phyloP scores from a whole-genome alignment of 1,140 invertebrate genomes.

The Philopotamus ludificatus region DNA sequence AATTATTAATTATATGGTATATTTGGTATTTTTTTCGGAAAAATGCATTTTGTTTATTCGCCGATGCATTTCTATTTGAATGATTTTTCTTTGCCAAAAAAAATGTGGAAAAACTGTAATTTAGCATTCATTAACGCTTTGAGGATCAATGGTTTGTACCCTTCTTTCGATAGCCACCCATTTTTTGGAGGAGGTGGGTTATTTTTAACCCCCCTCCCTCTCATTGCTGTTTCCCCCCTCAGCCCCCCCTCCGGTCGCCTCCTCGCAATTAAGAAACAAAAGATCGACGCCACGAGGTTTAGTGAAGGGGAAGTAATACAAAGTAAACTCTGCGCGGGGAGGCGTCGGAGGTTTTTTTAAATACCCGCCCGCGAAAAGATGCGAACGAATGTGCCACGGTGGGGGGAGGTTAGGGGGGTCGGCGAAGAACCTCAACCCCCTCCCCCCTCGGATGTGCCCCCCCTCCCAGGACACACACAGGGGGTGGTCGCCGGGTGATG shows the following conservation, averaged over 20 bases:
- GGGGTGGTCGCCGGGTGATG: too few relatives aligned
- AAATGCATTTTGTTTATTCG: too few relatives aligned
- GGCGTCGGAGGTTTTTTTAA: slow-evolving; percentile 40
- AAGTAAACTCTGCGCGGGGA: slow-evolving; percentile 41
- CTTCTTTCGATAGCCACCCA: slow-evolving; percentile 26
- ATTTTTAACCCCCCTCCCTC: slow-evolving; percentile 25
- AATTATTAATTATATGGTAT: background rate
- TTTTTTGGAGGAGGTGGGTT: slow-evolving; percentile 18
- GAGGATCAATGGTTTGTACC: slow-evolving; percentile 24
- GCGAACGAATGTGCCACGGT: slow-evolving; percentile 34
- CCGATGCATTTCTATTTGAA: too few relatives aligned
- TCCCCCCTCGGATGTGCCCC: background rate
- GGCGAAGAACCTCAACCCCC: slow-evolving; percentile 17
- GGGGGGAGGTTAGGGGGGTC: background rate
- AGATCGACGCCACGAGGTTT: slow-evolving; percentile 43
- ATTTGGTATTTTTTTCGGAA: background rate
- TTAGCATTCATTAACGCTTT: slow-evolving; percentile 21
- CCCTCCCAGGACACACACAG: background rate
- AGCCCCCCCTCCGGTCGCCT: slow-evolving; percentile 30
- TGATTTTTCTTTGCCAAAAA: too few relatives aligned
- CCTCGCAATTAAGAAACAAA: slow-evolving; percentile 43
- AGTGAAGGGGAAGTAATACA: slow-evolving; percentile 42
- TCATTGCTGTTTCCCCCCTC: background rate
- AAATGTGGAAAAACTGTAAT: background rate
- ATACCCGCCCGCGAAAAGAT: slow-evolving; percentile 40